phyloP scores from a whole-genome alignment of 2,888 invertebrate genomes.

The Rhingia campestris region DNA sequence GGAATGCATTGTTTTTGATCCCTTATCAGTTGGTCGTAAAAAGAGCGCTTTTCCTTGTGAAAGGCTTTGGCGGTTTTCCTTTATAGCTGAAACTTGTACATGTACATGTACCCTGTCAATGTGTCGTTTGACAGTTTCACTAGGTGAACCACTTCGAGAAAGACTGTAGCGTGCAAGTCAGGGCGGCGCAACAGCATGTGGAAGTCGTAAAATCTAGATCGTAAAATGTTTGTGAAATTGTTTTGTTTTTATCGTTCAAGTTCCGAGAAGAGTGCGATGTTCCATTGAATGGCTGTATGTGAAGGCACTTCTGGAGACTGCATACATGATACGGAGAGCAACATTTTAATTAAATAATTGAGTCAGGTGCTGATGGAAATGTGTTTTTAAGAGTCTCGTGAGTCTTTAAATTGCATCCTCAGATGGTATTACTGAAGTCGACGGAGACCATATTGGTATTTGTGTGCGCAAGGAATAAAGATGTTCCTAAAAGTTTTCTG shows the following conservation, averaged over 20 bases:
- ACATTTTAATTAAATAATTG: constrained; percentile 45
- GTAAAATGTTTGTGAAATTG: constrained; percentile 19
- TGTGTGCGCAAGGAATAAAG: background rate
- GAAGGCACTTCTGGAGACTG: background rate
- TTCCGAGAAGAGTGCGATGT: constrained; percentile 28
- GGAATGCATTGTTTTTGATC: constrained; percentile 59
- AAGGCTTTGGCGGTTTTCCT: constrained; percentile 34
- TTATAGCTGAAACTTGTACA: constrained; percentile 23
- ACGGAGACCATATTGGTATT: background rate
- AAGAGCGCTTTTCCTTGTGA: constrained; percentile 34
- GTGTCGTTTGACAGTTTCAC: constrained; percentile 51
- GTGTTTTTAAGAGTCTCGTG: background rate
- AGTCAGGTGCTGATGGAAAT: constrained; percentile 26
- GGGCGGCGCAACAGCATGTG: background rate
- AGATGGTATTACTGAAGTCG: too few species aligned
- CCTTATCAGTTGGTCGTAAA: constrained; percentile 56
- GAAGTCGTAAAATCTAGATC: constrained; percentile 49
- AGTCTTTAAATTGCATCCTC: constrained; percentile 8
- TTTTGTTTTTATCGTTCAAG: background rate
- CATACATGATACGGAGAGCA: background rate
- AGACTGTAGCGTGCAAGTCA: constrained; percentile 19
- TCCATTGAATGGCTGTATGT: constrained; percentile 15
- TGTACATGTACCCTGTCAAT: constrained; percentile 32
- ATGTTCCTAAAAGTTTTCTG: too few species aligned
- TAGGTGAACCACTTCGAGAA: constrained; percentile 53